phyloP scores from a whole-genome alignment of 2,797 vertebrate genomes.

The Micropoecilia bifurca region DNA sequence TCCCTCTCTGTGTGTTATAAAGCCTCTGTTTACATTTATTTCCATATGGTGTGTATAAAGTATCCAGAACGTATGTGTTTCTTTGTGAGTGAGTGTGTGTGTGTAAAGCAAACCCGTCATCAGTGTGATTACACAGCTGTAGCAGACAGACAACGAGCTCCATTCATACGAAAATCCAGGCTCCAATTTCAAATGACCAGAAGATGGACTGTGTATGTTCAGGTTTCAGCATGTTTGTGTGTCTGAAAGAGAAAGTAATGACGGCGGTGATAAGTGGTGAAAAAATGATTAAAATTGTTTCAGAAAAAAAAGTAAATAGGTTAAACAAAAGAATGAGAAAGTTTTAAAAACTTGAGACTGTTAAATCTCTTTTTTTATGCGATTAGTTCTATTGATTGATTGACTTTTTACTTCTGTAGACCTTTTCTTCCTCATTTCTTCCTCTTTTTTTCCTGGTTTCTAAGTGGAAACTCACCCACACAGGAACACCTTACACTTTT shows the following conservation, averaged over 20 bases:
- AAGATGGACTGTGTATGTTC: slow-evolving; percentile 39
- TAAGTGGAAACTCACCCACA: slow-evolving; percentile 32
- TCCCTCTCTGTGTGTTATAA: slow-evolving; percentile 18
- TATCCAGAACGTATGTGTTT: slow-evolving; percentile 26
- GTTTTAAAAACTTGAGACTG: not conserved
- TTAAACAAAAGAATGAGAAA: slow-evolving; percentile 6
- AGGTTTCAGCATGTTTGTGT: slow-evolving; percentile 26
- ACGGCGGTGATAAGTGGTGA: slow-evolving; percentile 7
- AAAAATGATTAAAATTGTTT: slow-evolving; percentile 26
- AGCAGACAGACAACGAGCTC: slow-evolving; percentile 69
- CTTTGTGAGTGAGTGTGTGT: slow-evolving; percentile 32
- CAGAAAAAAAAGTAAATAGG: slow-evolving; percentile 2
- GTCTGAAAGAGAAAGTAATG: slow-evolving; percentile 25
- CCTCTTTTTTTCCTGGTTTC: not conserved
- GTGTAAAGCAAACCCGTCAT: slow-evolving; percentile 65
- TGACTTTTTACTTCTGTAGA: not conserved
- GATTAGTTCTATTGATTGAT: slow-evolving; percentile 15
- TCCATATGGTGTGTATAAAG: slow-evolving; percentile 14
- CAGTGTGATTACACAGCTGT: slow-evolving; percentile 78
- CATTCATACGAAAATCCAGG: slow-evolving; percentile 68
- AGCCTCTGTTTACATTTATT: slow-evolving; percentile 24
- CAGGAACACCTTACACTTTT: slow-evolving; percentile 47
- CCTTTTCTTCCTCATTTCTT: slow-evolving; percentile 1
- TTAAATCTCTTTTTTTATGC: not conserved
- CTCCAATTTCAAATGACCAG: slow-evolving; percentile 75